Conservation (phyloP, 2,888 invertebrate species). For the Dorcus hopei region DNA sequence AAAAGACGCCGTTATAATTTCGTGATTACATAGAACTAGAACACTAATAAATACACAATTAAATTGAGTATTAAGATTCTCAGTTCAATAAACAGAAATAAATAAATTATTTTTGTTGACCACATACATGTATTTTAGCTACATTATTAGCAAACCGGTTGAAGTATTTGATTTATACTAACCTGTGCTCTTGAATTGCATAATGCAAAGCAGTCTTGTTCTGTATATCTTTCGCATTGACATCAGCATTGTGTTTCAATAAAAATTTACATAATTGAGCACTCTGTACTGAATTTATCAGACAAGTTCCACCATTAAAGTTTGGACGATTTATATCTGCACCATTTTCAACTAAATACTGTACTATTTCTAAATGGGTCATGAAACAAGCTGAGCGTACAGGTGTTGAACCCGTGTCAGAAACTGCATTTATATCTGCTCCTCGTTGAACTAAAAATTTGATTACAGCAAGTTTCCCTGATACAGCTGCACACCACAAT, state of each 20-base stretch:
- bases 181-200: conserved; percentile 80
- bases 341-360: conserved; percentile 71
- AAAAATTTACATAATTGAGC: conserved; percentile 76
- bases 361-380: conserved; percentile 80
- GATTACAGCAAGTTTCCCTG: conserved; percentile 74
- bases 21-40: too few species aligned
- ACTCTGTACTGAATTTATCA: conserved; percentile 91
- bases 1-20: too few species aligned
- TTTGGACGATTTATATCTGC: conserved; percentile 83
- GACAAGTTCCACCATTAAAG: conserved; percentile 88
- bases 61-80: too few species aligned
- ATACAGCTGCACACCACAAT: conserved; percentile 89
- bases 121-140: too few species aligned
- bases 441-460: conserved; percentile 75
- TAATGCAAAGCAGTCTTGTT: conserved; percentile 90
- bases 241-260: conserved; percentile 74
- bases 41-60: too few species aligned
- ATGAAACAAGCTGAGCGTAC: conserved; percentile 91
- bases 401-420: conserved; percentile 85
- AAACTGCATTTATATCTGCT: conserved; percentile 82
- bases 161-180: conserved; percentile 3
- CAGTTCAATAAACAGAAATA: too few species aligned
- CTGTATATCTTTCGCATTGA: conserved; percentile 86
- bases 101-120: too few species aligned
- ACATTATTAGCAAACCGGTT: too few species aligned